These are phyloP conservation scores for Pocillopora verrucosa DNA, from an alignment of 64 coral and sea anemone species.

Conservation along the genomic window DNA sequence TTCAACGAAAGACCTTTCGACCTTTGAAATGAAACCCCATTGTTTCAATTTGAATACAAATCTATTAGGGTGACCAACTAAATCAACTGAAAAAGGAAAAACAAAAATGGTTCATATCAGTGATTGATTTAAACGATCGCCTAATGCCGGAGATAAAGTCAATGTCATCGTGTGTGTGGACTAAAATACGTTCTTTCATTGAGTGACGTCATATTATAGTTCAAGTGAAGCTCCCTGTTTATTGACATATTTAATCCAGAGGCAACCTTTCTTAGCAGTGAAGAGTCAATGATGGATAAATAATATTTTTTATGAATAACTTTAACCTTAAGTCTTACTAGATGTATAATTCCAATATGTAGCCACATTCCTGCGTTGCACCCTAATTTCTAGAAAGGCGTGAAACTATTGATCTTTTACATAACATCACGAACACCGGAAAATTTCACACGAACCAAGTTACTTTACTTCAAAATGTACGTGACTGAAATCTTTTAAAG, in stretches of 20 bases:
- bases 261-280: neutral
- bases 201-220: neutral
- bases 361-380: neutral
- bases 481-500: too few species aligned
- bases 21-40: neutral
- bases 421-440: neutral
- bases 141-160: neutral
- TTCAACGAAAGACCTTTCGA: neutral
- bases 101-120: neutral
- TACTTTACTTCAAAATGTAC: neutral
- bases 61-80: neutral
- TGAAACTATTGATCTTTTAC: neutral
- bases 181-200: neutral
- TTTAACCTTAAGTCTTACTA: neutral
- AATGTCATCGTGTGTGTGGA: neutral
- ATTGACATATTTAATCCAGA: constrained; percentile 2
- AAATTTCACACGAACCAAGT: neutral
- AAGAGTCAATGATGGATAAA: neutral
- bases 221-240: neutral
- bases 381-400: neutral
- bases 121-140: neutral
- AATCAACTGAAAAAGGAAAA: neutral
- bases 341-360: neutral
- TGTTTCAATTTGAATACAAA: neutral
- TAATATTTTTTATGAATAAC: neutral